Conservation (phyloP, 1,140 invertebrate genomes). For the Diuraphis noxia region DNA sequence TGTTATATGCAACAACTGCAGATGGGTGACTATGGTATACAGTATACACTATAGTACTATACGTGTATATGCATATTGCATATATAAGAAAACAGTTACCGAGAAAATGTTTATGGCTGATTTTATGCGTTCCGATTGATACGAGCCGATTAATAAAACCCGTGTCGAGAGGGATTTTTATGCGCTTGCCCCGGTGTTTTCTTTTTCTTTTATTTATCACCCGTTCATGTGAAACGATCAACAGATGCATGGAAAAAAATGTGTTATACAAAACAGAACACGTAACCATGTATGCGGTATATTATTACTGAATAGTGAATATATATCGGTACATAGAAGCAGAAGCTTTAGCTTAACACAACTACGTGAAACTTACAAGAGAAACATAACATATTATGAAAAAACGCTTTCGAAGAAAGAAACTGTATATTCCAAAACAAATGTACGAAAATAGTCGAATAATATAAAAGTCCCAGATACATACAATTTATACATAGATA, state of each 20-base stretch:
- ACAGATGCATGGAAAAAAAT: constrained; percentile 35
- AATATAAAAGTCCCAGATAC: background rate
- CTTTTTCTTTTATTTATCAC: constrained; percentile 33
- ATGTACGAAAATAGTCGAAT: background rate
- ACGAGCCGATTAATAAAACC: constrained; percentile 51
- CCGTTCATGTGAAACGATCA: constrained; percentile 35
- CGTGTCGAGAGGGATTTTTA: constrained; percentile 16
- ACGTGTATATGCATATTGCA: background rate
- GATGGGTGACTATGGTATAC: background rate
- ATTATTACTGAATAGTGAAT: background rate
- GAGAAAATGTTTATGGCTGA: constrained; percentile 38
- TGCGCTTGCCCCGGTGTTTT: background rate
- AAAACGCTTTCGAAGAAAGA: background rate
- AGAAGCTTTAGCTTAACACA: background rate
- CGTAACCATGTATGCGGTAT: background rate
- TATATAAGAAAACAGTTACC: constrained; percentile 17
- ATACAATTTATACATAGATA: background rate
- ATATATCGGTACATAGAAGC: background rate
- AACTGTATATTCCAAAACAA: background rate
- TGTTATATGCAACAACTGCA: background rate
- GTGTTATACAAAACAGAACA: constrained; percentile 49
- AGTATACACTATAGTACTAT: background rate
- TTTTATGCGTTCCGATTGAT: constrained; percentile 52
- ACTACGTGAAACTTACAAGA: background rate
- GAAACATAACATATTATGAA: background rate